Evolutionary conservation across 2,113 vertebrate genomes (phyloP).

Genomic region (Entelurus aequoreus): DNA sequence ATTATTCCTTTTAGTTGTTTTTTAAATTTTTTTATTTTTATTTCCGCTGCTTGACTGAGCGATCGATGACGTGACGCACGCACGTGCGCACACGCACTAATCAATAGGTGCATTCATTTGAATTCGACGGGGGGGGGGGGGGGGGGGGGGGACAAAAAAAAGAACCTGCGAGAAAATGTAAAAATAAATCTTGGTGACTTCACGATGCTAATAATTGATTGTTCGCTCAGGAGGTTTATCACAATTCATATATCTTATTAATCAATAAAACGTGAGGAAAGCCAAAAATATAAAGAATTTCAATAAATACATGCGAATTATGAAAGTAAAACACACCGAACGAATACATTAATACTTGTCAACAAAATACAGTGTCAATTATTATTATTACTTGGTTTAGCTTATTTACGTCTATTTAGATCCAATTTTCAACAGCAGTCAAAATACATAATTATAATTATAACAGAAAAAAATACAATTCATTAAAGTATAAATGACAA

Average conservation of each 20-base stretch:
- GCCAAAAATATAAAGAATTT: background rate
- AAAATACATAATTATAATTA: too few species aligned
- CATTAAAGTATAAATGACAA: too few species aligned
- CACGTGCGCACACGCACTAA: background rate
- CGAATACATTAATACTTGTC: too few species aligned
- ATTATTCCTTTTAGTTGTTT: background rate
- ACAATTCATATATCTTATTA: background rate
- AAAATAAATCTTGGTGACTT: background rate
- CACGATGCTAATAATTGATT: background rate
- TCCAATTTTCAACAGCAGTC: too few species aligned
- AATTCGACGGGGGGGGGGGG: background rate
- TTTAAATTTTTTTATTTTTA: background rate
- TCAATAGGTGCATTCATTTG: slow-evolving; percentile 7
- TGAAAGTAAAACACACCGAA: too few species aligned
- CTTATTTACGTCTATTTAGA: too few species aligned
- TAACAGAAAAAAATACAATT: too few species aligned
- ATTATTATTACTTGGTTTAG: too few species aligned
- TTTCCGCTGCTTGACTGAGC: background rate
- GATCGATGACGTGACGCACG: background rate
- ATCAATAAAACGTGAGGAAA: background rate
- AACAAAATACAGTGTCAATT: too few species aligned
- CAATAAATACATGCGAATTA: too few species aligned
- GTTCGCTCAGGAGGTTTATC: background rate
- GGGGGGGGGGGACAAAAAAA: background rate
- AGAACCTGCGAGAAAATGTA: too few species aligned